Evolutionary conservation across 2,888 invertebrate genomes (phyloP).

Genomic region (Synergus gifuensis): DNA sequence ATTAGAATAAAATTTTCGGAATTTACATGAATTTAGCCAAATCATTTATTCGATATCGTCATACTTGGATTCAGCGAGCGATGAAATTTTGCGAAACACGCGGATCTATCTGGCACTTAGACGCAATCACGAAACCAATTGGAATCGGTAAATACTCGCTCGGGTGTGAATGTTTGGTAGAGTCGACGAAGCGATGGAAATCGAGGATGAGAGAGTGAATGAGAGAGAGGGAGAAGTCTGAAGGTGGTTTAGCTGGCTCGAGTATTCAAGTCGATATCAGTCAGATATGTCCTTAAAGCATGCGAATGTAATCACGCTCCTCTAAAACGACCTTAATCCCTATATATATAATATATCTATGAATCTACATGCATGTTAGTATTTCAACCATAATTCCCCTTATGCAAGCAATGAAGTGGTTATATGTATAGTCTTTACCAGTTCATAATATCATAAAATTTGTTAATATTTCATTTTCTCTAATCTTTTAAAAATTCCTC

Average conservation of each 20-base stretch:
- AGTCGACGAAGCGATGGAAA: constrained; percentile 54
- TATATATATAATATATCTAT: constrained; percentile 21
- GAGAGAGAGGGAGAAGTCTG: constrained; percentile 55
- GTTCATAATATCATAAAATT: constrained; percentile 20
- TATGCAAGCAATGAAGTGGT: constrained; percentile 18
- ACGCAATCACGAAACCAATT: constrained; percentile 75
- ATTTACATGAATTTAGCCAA: background rate
- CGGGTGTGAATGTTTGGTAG: constrained; percentile 51
- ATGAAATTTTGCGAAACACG: constrained; percentile 52
- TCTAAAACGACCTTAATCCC: constrained; percentile 47
- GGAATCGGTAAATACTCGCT: constrained; percentile 73
- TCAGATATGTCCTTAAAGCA: constrained; percentile 76
- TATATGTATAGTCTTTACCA: constrained; percentile 43
- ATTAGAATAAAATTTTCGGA: background rate
- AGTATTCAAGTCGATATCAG: constrained; percentile 67
- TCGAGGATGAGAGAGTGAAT: constrained; percentile 53
- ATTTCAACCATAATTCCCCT: constrained; percentile 29
- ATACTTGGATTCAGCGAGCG: constrained; percentile 47
- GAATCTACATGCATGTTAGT: constrained; percentile 21
- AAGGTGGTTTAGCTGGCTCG: constrained; percentile 64
- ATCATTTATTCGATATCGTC: constrained; percentile 46
- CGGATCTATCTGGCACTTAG: constrained; percentile 65
- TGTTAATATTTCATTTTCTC: no score
- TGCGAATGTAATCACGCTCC: constrained; percentile 71
- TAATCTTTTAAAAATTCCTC: no score